Base-by-base conservation (phyloP, 1,140 invertebrate species). In the Zaprionus africanus region DNA sequence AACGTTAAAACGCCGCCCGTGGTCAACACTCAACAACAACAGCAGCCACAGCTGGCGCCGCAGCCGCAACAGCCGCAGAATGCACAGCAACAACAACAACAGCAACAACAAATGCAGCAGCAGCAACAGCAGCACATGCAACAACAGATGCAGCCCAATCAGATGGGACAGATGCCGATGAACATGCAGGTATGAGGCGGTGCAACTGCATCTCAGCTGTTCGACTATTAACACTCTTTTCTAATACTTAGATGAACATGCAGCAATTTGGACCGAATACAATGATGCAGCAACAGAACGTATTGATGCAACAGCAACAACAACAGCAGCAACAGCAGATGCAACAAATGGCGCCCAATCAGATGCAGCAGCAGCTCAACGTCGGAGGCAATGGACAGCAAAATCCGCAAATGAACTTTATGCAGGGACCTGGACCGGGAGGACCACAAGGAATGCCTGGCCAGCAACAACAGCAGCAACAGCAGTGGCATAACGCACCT, bases 41-140 rank as follows among this genome's bases (percentile, higher is more conserved):
- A 95, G 56, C 95, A 95, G 92, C 95, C 93, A 43, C 94, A 93
- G 31, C 82, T 93, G 49, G 93, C 93, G 1, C 91, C 93, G 0
- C 86, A 91, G 62, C 82, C 87, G 0, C 78, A 84, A 17, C 82
- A 91, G 57, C 65, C 75, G 13, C 36, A 79, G 60, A 90, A 95
- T 94, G 92, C 95, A 24, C 93, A 93, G 58, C 94, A 92, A 92
- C 94, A 94, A 34, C 46, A 49, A 31, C 93, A 93, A 58, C 94
- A 92, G 92, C 94, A 94, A 38, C 92, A 93, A 36, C 93, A 93
- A 70, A 82, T 69, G 11, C 62, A 78, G 9, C 82, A 82, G 31
- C 81, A 86, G 62, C 90, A 92, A 59, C 46, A 51, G 22, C 81
- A 82, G 11, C 83, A 87, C 15, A 68, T 88, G 79, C 90, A 90